phyloP scores from a whole-genome alignment of 2,888 invertebrate genomes.

The Linnaemya vulpina region DNA sequence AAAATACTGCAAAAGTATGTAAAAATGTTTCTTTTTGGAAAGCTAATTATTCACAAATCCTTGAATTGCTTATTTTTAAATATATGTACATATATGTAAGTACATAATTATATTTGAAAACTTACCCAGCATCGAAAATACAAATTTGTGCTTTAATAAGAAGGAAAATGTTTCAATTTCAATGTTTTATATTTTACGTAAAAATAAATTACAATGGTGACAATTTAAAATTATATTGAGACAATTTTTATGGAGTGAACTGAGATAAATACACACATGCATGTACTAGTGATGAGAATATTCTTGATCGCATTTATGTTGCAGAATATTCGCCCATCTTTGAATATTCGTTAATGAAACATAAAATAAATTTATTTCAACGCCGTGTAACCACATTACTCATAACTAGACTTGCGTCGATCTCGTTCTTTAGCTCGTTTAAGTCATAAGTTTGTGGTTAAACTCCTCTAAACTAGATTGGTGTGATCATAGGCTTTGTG shows the following conservation, averaged over 20 bases:
- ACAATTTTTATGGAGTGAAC: slow-evolving; percentile 35
- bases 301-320: too few species aligned
- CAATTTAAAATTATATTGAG: slow-evolving; percentile 49
- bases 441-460: too few species aligned
- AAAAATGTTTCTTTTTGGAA: slow-evolving; percentile 6
- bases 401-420: too few species aligned
- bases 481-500: too few species aligned
- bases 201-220: slow-evolving; percentile 44
- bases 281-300: too few species aligned
- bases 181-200: slow-evolving; percentile 8
- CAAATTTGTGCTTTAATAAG: neutral
- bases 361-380: too few species aligned
- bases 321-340: too few species aligned
- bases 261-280: neutral
- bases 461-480: too few species aligned
- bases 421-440: too few species aligned
- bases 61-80: slow-evolving; percentile 10
- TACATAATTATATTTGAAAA: neutral
- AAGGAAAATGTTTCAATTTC: slow-evolving; percentile 13
- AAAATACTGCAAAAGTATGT: neutral
- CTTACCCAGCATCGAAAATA: neutral
- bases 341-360: too few species aligned
- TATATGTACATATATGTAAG: neutral
- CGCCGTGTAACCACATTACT: too few species aligned
- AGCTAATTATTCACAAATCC: slow-evolving; percentile 4